Evolutionary conservation across 1,140 invertebrate genomes (phyloP), one percentile per base, ranked within the genome.

Genomic region (Hydropsyche tenuis): DNA sequence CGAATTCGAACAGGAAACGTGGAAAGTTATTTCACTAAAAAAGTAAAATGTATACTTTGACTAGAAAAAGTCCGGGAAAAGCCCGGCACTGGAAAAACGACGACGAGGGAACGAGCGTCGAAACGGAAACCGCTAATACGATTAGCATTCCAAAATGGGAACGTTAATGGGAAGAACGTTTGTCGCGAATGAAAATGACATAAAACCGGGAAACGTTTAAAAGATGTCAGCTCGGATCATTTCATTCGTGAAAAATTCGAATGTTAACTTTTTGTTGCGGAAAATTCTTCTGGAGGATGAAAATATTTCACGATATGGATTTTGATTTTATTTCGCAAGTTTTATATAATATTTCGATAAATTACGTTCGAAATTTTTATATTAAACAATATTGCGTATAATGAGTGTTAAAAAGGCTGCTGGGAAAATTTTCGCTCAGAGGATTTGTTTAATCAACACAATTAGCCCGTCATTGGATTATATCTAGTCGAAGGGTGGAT

Each of bases 121-220:
- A 75, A 75, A 75, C 73, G 74, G 74, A 75, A 73, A 75, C 74
- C 71, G 51, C 71, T 75, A 75, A 75, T 75, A 72, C 74, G 74
- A 75, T 75, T 73, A 75, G 69, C 65, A 51, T 37, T 23, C 42
- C 53, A 18, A 22, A 42, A 51, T 48, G 27, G 30, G 56, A 60
- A 60, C 14, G 56, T 25, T 25, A 60, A 60, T 25, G 56, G 20
- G 56, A 22, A 9, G 20, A 25, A 60, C 56, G 23, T 60, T 60
- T 60, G 56, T 23, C 56, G 56, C 56, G 20, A 53, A 53, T 53
- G 48, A 53, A 53, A 18, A 53, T 5, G 16, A 7, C 30, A 37
- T 9, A 37, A 37, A 37, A 37, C 30, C 30, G 30, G 30, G 30
- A 37, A 37, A 37, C 30, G 30, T 37, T 37, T 37, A 37, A 37